Evolutionary conservation across 1,140 invertebrate species (phyloP), one percentile per base, ranked within the genome.

Genomic region (Paraescarpia echinospica): DNA sequence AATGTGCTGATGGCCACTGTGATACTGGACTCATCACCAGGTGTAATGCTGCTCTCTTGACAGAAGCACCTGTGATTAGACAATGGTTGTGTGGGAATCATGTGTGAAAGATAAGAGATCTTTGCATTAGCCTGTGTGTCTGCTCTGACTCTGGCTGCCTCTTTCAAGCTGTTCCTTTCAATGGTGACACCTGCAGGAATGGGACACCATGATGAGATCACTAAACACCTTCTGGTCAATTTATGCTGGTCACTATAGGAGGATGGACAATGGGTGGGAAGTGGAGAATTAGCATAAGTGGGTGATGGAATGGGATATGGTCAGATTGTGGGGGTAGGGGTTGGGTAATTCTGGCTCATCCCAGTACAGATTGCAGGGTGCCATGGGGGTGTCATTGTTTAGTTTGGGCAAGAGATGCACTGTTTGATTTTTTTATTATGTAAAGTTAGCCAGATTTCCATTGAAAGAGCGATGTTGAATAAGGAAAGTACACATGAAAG

Each of bases 61-160:
- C 27, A 77, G 59, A 77, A 77, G 59, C 59, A 22, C 59, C 59
- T 77, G 59, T 77, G 14, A 77, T 12, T 77, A 27, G 59, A 77
- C 59, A 77, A 77, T 22, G 59, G 22, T 2, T 18, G 27, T 0
- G 22, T 27, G 22, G 8, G 2, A 2, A 0, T 27, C 8, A 77
- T 77, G 59, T 77, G 59, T 77, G 59, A 77, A 77, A 77, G 59
- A 77, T 77, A 77, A 77, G 59, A 77, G 59, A 77, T 77, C 59
- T 77, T 22, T 77, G 59, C 59, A 77, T 77, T 77, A 77, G 0
- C 27, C 59, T 77, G 59, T 77, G 59, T 77, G 59, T 4, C 59
- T 77, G 4, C 22, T 77, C 59, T 22, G 59, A 77, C 59, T 77
- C 8, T 18, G 18, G 14, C 27, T 6, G 59, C 22, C 27, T 77